phyloP scores from a whole-genome alignment of 2,888 invertebrate genomes.

The Aethes cnicana region DNA sequence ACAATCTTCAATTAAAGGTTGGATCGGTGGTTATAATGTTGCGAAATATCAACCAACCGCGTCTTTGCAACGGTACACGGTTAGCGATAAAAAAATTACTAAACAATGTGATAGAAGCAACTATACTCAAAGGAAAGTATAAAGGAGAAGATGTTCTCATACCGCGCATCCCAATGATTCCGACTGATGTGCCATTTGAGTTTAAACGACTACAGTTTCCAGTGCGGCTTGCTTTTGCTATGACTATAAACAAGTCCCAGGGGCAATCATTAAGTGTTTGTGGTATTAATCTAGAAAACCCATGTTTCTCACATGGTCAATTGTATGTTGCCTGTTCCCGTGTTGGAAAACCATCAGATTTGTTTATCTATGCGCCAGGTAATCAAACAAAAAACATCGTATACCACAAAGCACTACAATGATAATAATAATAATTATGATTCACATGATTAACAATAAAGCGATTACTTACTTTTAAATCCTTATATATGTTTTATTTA shows the following conservation, averaged over 20 bases:
- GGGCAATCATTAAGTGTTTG: slow-evolving; percentile 39
- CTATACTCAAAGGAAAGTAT: slow-evolving; percentile 40
- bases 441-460: no score
- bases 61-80: slow-evolving; percentile 38
- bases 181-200: slow-evolving; percentile 38
- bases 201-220: slow-evolving; percentile 33
- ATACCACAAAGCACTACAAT: no score
- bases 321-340: slow-evolving; percentile 45
- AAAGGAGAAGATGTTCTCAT: slow-evolving; percentile 42
- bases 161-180: slow-evolving; percentile 41
- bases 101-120: slow-evolving; percentile 31
- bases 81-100: slow-evolving; percentile 30
- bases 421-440: no score
- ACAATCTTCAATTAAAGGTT: slow-evolving; percentile 42
- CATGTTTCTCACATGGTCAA: no score
- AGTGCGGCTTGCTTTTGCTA: slow-evolving; percentile 35
- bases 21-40: slow-evolving; percentile 38
- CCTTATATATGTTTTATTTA: no score
- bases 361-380: no score
- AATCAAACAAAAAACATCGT: no score
- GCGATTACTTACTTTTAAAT: no score
- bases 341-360: slow-evolving; percentile 42
- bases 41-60: slow-evolving; percentile 39
- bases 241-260: slow-evolving; percentile 37
- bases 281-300: slow-evolving; percentile 40